Evolutionary conservation across 2,797 vertebrate genomes (phyloP).

Genomic region (Lates japonicus): DNA sequence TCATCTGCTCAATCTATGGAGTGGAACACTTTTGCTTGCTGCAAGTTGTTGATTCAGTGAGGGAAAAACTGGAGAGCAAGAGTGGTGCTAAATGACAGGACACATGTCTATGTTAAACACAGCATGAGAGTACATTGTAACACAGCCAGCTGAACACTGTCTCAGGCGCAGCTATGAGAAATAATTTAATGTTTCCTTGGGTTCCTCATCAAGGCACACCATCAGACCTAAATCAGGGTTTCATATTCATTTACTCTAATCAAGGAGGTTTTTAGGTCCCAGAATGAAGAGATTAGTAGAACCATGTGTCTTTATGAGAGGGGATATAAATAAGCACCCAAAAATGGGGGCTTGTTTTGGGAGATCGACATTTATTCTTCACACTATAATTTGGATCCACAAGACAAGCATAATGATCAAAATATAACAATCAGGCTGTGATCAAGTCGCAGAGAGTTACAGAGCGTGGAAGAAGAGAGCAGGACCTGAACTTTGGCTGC

Average conservation of each 20-base stretch:
- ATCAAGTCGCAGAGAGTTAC: slow-evolving; percentile 61
- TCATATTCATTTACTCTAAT: slow-evolving; percentile 78
- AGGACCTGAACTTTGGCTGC: slow-evolving; percentile 48
- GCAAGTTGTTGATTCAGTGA: not conserved
- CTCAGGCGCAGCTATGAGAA: slow-evolving; percentile 36
- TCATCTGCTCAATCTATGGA: not conserved
- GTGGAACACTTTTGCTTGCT: slow-evolving; percentile 3
- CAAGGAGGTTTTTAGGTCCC: slow-evolving; percentile 67
- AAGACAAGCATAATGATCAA: no score
- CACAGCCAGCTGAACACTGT: slow-evolving; percentile 22
- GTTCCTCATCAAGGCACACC: slow-evolving; percentile 55
- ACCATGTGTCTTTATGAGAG: slow-evolving; percentile 78
- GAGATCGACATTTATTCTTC: slow-evolving; percentile 75
- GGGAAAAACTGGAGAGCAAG: slow-evolving; percentile 5
- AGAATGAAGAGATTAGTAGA: slow-evolving; percentile 68
- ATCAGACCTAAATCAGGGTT: slow-evolving; percentile 65
- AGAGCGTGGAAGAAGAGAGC: slow-evolving; percentile 56
- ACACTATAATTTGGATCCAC: slow-evolving; percentile 81
- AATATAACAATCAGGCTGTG: slow-evolving; percentile 74
- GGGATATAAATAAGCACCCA: slow-evolving; percentile 53
- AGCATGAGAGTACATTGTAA: slow-evolving; percentile 19
- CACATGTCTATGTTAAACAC: slow-evolving; percentile 20
- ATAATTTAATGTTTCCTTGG: slow-evolving; percentile 69
- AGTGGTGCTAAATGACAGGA: not conserved
- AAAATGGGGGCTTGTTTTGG: slow-evolving; percentile 66